Conservation (phyloP, 2,888 invertebrate genomes). For the Arctia plantaginis region DNA sequence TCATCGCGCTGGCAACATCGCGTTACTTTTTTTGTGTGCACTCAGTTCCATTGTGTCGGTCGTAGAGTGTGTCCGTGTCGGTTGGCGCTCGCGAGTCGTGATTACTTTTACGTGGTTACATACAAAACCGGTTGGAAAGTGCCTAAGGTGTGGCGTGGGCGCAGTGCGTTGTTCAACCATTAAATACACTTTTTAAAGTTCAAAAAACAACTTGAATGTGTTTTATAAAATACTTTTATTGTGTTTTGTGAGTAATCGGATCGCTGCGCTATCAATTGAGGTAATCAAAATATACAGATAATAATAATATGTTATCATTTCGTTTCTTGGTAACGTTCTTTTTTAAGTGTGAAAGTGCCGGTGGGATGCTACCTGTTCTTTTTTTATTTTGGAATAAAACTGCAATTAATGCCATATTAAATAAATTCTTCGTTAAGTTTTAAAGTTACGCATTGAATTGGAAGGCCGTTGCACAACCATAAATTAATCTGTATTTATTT, state of each 20-base stretch:
- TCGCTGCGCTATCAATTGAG: constrained; percentile 52
- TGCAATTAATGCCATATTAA: constrained; percentile 10
- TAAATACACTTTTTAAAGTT: constrained; percentile 58
- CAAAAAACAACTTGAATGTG: constrained; percentile 63
- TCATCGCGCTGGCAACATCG: constrained; percentile 62
- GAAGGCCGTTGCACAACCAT: constrained; percentile 39
- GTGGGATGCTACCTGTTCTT: constrained; percentile 12
- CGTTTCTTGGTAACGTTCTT: constrained; percentile 40
- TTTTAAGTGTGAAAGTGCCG: constrained; percentile 36
- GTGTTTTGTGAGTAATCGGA: constrained; percentile 61
- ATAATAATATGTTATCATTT: constrained; percentile 50
- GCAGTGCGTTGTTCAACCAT: constrained; percentile 76
- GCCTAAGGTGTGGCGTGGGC: constrained; percentile 80
- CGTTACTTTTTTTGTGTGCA: constrained; percentile 60
- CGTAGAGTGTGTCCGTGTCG: constrained; percentile 57
- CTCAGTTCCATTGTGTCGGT: constrained; percentile 67
- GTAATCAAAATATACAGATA: constrained; percentile 55
- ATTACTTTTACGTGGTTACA: constrained; percentile 79
- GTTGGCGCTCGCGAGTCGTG: constrained; percentile 52
- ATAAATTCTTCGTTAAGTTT: neutral
- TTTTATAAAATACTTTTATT: constrained; percentile 56
- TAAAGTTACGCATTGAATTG: constrained; percentile 30
- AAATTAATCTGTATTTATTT: neutral
- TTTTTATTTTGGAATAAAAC: constrained; percentile 6
- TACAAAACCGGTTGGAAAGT: constrained; percentile 83